Conservation (phyloP, 2,113 vertebrate genomes). For the Oceanites oceanicus region DNA sequence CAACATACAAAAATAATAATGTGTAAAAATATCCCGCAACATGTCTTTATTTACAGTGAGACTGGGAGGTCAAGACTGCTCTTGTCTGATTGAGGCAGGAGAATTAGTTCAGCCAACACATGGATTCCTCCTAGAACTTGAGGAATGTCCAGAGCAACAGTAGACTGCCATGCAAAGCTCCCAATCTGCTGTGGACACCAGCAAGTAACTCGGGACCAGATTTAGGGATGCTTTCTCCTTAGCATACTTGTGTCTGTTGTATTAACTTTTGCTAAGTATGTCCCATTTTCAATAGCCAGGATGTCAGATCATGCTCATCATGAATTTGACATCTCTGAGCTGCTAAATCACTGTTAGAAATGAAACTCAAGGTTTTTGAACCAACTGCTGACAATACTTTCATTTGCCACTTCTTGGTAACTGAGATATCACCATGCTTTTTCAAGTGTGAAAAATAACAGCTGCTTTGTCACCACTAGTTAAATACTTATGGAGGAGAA, state of each 20-base stretch:
- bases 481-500: neutral
- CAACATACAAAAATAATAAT: neutral
- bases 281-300: neutral
- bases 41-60: neutral
- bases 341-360: neutral
- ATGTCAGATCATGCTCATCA: neutral
- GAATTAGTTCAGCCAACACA: neutral
- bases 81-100: neutral
- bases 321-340: neutral
- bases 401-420: neutral
- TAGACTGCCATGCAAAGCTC: neutral
- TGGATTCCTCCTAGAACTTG: neutral
- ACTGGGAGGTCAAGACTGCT: neutral
- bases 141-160: neutral
- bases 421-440: slow-evolving; percentile 1
- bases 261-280: neutral
- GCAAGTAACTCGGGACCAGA: neutral
- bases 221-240: neutral
- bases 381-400: neutral
- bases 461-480: neutral
- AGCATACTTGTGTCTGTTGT: neutral
- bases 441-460: neutral
- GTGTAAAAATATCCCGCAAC: neutral
- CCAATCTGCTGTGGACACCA: neutral
- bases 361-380: neutral